phyloP scores from a whole-genome alignment of 2,888 invertebrate species.

The Laothoe populi region DNA sequence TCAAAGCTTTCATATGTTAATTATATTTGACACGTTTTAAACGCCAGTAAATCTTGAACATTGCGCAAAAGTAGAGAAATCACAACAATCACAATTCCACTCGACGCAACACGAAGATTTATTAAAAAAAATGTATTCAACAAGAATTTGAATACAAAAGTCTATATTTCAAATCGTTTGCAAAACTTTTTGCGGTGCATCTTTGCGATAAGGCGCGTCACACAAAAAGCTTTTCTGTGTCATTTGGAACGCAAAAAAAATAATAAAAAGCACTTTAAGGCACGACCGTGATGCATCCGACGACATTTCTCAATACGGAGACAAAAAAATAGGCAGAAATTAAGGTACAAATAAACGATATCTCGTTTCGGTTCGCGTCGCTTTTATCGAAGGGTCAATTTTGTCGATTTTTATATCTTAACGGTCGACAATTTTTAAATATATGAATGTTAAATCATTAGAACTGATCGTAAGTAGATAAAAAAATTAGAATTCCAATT shows the following conservation, averaged over 20 bases:
- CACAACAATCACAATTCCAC: conserved; percentile 28
- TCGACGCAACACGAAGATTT: conserved; percentile 34
- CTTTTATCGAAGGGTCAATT: conserved; percentile 39
- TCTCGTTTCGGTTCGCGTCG: conserved; percentile 38
- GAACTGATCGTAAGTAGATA: conserved; percentile 25
- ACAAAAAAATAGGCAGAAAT: conserved; percentile 52
- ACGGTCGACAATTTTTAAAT: conserved; percentile 22
- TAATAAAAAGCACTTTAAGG: conserved; percentile 54
- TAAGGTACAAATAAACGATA: conserved; percentile 49
- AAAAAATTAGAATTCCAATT: conserved; percentile 35
- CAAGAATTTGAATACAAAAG: conserved; percentile 71
- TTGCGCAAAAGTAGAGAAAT: conserved; percentile 31
- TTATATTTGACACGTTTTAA: conserved; percentile 19
- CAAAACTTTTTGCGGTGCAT: conserved; percentile 61
- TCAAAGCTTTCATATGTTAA: conserved; percentile 11
- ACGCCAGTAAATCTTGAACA: conserved; percentile 13
- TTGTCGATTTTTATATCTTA: conserved; percentile 21
- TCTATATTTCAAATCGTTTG: conserved; percentile 46
- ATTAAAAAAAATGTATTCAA: conserved; percentile 32
- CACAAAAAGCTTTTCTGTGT: conserved; percentile 84
- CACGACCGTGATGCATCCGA: conserved; percentile 67
- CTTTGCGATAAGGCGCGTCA: conserved; percentile 72
- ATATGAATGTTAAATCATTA: conserved; percentile 25
- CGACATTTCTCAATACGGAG: conserved; percentile 75
- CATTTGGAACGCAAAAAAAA: conserved; percentile 54